Base-by-base conservation (phyloP, 2,113 vertebrate genomes). In the Leiothrix lutea region DNA sequence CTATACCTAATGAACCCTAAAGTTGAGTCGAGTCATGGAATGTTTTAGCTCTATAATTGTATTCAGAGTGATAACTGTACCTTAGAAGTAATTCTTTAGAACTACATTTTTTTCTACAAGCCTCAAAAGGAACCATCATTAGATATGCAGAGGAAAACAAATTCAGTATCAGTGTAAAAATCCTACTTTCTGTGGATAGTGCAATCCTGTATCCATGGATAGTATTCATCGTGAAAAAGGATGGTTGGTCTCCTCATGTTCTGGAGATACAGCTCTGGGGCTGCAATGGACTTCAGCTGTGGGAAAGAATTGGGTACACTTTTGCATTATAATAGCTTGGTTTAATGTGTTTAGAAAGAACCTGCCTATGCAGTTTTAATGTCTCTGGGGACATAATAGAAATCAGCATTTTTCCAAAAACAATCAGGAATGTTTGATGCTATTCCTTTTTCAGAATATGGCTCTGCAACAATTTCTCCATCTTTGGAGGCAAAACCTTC, bases 221-320 rank as follows among this genome's bases (percentile, higher is more conserved):
- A 56, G 80, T 47, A 71, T 74, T 96, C 91, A 97, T 86, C 2
- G 21, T 60, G 92, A 85, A 61, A 33, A 93, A 90, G 89, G 82
- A 75, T 66, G 78, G 29, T 51, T 77, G 78, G n/a, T 62, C 42
- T 86, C 80, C 71, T 31, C 81, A 36, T 57, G 69, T 53, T 94
- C 91, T 62, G 72, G 33, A 93, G 74, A 51, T 18, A 81, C 45
- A 50, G 81, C 56, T 29, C 35, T 31, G 1, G 54, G 17, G 35
- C 87, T 92, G 89, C 70, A 93, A 50, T 88, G 72, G 57, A 95
- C 79, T 81, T 92, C 72, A 90, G 65, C 98, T 98, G 80, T 38
- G 53, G 87, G 69, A 95, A 72, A 95, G 51, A 92, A 70, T 74
- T 36, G 51, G n/a, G 56, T 40, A 50, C 36, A 82, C 45, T 5